Percentiles rank a stretch among this genome's conserved stretches.
Conservation (phyloP, 64 coral and sea anemone genomes). For the Dendronephthya gigantea region DNA sequence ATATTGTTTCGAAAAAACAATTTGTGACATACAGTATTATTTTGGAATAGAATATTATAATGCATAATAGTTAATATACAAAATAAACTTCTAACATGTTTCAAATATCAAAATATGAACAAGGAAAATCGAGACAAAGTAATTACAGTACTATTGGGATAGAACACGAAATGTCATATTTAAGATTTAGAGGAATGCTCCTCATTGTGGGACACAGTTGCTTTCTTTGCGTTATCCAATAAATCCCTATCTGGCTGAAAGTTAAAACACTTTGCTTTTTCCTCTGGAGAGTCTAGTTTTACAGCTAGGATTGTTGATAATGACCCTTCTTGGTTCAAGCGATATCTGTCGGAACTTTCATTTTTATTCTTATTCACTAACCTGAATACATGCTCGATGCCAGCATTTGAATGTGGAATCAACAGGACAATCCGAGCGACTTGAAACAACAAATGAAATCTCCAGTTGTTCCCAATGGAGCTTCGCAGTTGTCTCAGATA, state of each 20-base stretch:
- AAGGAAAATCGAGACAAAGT: neutral
- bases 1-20: too few relatives aligned
- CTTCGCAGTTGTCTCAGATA: neutral
- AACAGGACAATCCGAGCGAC: conserved; percentile 4
- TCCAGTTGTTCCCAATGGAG: neutral
- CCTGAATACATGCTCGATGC: neutral
- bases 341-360: conserved; percentile 14
- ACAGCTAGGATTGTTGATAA: conserved; percentile 26
- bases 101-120: neutral
- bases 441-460: neutral
- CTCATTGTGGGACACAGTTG: neutral
- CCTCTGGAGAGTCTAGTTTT: conserved; percentile 11
- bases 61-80: too few relatives aligned
- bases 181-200: neutral
- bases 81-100: too few relatives aligned
- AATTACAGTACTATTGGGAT: neutral
- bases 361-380: conserved; percentile 27
- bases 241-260: neutral
- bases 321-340: conserved; percentile 21
- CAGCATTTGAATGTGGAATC: conserved; percentile 27
- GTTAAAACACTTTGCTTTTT: conserved; percentile 21
- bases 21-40: too few relatives aligned
- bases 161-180: neutral
- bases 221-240: neutral
- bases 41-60: too few relatives aligned